phyloP scores from a whole-genome alignment of 2,797 vertebrate species.

The Platalea minor region DNA sequence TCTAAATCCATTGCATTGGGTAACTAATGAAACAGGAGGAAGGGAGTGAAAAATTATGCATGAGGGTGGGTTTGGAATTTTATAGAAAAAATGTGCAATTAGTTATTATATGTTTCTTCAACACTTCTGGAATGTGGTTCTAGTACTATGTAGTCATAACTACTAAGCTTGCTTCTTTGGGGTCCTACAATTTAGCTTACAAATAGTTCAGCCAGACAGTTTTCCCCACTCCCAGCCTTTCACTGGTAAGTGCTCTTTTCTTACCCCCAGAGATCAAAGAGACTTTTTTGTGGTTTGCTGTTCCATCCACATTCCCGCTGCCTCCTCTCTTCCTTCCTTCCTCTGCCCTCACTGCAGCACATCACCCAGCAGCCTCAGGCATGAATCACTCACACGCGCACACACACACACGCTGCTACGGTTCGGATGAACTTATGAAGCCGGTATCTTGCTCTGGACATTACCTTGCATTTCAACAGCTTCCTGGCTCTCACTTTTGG shows the following conservation, averaged over 20 bases:
- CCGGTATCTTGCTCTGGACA: background rate
- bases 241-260: background rate
- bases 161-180: background rate
- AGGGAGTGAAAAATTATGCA: background rate
- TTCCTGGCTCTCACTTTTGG: background rate
- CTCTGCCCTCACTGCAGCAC: background rate
- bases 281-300: slow-evolving; percentile 22
- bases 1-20: background rate
- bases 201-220: background rate
- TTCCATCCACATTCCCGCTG: background rate
- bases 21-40: background rate
- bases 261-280: slow-evolving; percentile 58
- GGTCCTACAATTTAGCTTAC: background rate
- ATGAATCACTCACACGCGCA: background rate
- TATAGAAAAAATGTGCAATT: background rate
- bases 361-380: slow-evolving; percentile 33
- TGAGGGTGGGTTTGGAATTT: background rate
- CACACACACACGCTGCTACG: background rate
- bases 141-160: background rate
- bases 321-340: slow-evolving; percentile 34
- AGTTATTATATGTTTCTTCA: background rate
- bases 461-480: background rate
- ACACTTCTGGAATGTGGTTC: background rate
- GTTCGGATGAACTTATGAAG: background rate
- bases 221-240: background rate